A percentile compares a stretch with the other conserved stretches of the same genome.
These are phyloP conservation scores for Mastigias papua DNA, from an alignment of 30 jellyfish, hydroid and myxozoan species.

Conservation along the genomic window DNA sequence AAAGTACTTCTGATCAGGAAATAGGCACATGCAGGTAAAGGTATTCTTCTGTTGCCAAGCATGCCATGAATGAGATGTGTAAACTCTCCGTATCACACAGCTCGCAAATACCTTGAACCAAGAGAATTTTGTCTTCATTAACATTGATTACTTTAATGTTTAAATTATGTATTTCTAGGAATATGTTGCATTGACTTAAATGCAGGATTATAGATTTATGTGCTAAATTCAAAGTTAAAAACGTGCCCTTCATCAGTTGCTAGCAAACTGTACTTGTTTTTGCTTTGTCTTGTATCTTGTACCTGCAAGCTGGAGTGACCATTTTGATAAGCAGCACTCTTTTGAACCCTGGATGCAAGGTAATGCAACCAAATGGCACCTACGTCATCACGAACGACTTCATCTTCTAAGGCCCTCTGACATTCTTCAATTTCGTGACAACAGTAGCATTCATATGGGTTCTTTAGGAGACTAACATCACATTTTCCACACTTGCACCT, in stretches of 20 bases:
- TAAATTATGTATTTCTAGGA: background rate
- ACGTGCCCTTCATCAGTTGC: background rate
- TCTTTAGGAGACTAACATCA: background rate
- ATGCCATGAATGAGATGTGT: constrained; percentile 56
- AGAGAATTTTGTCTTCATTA: background rate
- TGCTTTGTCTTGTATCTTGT: background rate
- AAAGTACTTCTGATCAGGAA: background rate
- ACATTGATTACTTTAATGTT: background rate
- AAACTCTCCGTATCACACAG: constrained; percentile 43
- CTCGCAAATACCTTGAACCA: constrained; percentile 34
- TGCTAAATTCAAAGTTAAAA: too few relatives aligned
- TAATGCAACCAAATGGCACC: too few relatives aligned
- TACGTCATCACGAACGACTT: too few relatives aligned
- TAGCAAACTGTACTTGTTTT: background rate
- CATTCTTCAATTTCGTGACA: background rate
- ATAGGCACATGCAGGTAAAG: constrained; percentile 67
- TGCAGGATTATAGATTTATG: background rate
- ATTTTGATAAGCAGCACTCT: too few relatives aligned
- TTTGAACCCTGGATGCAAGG: too few relatives aligned
- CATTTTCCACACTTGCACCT: background rate
- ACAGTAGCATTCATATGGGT: background rate
- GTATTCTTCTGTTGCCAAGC: constrained; percentile 49
- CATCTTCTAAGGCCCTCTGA: too few relatives aligned
- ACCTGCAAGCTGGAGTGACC: background rate
- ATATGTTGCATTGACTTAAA: background rate